Evolutionary conservation across 2,888 invertebrate genomes (phyloP).

Genomic region (Heliconius ethilla): DNA sequence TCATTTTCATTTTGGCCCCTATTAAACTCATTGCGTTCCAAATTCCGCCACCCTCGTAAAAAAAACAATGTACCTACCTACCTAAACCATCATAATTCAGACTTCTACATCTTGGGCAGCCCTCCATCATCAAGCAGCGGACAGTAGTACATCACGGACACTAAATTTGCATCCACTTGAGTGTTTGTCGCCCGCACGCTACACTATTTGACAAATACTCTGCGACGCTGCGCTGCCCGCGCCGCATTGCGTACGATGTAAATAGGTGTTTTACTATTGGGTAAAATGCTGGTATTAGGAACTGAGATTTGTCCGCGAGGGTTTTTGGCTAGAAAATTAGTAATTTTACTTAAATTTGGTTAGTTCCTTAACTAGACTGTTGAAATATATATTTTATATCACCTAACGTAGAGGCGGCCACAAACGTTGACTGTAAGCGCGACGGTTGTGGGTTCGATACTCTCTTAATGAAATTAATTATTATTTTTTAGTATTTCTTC

Average conservation of each 20-base stretch:
- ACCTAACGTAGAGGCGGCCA: no score
- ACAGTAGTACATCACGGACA: neutral
- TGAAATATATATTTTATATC: neutral
- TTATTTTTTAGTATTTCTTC: no score
- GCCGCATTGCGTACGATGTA: slow-evolving; percentile 35
- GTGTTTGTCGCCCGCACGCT: slow-evolving; percentile 48
- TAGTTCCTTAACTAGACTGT: neutral
- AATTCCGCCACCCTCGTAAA: no score
- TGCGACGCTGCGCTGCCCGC: slow-evolving; percentile 32
- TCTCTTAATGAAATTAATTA: no score
- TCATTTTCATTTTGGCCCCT: no score
- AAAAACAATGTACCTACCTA: no score
- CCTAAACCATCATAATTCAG: no score
- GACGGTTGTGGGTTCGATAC: no score
- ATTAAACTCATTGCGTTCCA: no score
- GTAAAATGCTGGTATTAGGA: neutral
- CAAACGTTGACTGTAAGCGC: no score
- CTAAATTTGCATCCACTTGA: slow-evolving; percentile 57
- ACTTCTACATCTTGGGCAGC: neutral
- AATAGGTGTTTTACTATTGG: slow-evolving; percentile 10
- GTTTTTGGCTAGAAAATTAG: neutral
- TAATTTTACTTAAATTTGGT: neutral
- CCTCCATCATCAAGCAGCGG: slow-evolving; percentile 3
- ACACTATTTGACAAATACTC: slow-evolving; percentile 48
- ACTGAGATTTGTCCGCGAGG: neutral